These are phyloP conservation scores for Albula glossodonta DNA, from an alignment of 2,113 vertebrate species.

Conservation along the genomic window DNA sequence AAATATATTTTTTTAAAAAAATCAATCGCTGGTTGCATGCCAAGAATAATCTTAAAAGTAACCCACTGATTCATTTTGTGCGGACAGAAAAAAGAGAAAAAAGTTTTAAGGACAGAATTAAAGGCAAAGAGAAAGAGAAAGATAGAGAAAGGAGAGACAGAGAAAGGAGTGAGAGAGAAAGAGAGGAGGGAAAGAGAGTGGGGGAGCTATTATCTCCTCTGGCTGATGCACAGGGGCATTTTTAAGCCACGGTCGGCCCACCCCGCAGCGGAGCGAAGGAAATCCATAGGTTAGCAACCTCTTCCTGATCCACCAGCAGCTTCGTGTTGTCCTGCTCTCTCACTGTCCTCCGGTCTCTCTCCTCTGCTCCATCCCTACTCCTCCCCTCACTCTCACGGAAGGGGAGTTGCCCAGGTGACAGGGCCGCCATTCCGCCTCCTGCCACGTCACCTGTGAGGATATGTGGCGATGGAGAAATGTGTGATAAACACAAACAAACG, in stretches of 20 bases:
- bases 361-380: conserved; percentile 18
- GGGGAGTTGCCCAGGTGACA: neutral
- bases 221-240: conserved; percentile 22
- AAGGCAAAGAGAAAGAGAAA: conserved; percentile 31
- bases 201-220: conserved; percentile 8
- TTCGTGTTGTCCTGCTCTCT: neutral
- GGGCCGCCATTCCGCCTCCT: neutral
- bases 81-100: conserved; percentile 50
- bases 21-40: neutral
- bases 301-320: conserved; percentile 46
- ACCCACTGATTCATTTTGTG: conserved; percentile 51
- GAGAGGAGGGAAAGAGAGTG: neutral
- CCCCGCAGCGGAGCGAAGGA: conserved; percentile 6
- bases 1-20: neutral
- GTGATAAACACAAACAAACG: neutral
- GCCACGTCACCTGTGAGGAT: neutral
- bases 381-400: neutral
- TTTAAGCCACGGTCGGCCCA: conserved; percentile 43
- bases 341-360: neutral
- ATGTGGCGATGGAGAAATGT: neutral
- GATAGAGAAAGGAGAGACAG: conserved; percentile 17
- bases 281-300: conserved; percentile 44
- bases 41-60: conserved; percentile 36
- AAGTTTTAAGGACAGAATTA: conserved; percentile 22
- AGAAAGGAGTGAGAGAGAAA: conserved; percentile 26